phyloP scores from a whole-genome alignment of 1,140 invertebrate genomes.

The Cherax destructor region DNA sequence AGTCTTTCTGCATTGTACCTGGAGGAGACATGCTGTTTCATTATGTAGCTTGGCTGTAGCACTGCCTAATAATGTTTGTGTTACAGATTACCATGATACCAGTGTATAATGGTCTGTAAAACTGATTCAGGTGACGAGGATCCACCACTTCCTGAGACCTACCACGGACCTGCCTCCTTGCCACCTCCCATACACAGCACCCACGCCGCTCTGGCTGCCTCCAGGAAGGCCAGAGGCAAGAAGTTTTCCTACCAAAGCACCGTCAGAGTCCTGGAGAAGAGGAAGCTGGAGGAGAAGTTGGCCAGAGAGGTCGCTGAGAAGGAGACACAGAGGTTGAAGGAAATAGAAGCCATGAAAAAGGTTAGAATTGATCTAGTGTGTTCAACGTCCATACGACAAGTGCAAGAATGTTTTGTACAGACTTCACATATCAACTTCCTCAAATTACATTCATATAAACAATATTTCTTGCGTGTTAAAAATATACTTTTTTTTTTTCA shows the following conservation, averaged over 20 bases:
- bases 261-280: slow-evolving; percentile 85
- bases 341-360: slow-evolving; percentile 77
- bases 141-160: slow-evolving; percentile 69
- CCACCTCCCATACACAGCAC: not conserved
- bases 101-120: not conserved
- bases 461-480: too few relatives aligned
- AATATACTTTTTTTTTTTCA: too few relatives aligned
- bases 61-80: too few relatives aligned
- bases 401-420: too few relatives aligned
- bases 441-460: too few relatives aligned
- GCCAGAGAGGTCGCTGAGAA: slow-evolving; percentile 85
- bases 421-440: too few relatives aligned
- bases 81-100: too few relatives aligned
- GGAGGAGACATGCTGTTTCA: too few relatives aligned
- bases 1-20: too few relatives aligned
- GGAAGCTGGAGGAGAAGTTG: slow-evolving; percentile 83
- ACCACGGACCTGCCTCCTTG: slow-evolving; percentile 57
- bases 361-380: slow-evolving; percentile 11
- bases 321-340: slow-evolving; percentile 83
- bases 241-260: slow-evolving; percentile 90
- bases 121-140: slow-evolving; percentile 43
- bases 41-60: too few relatives aligned
- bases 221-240: slow-evolving; percentile 76
- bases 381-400: too few relatives aligned
- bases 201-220: not conserved